Conservation (phyloP, 2,797 vertebrate genomes). For the Spinus olivaceus region DNA sequence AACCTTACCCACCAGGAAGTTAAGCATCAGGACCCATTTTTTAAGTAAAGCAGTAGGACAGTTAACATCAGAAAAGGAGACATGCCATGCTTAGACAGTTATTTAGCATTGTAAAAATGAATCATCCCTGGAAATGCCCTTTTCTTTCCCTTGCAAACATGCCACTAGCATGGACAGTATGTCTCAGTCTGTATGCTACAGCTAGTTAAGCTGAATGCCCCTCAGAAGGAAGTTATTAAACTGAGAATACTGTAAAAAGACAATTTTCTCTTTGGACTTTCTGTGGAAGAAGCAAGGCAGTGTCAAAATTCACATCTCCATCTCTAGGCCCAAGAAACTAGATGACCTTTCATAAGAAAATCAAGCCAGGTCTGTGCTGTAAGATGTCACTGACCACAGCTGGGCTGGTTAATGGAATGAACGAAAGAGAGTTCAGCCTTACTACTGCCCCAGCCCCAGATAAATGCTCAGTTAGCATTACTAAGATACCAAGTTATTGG, state of each 20-base stretch:
- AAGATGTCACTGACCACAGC: neutral
- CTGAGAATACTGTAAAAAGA: neutral
- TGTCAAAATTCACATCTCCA: neutral
- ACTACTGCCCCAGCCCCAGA: neutral
- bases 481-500: neutral
- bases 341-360: neutral
- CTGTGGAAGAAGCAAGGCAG: neutral
- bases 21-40: neutral
- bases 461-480: neutral
- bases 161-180: neutral
- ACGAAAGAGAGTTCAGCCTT: neutral
- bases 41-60: neutral
- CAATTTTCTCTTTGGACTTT: neutral
- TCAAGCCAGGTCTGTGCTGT: neutral
- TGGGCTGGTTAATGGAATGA: neutral
- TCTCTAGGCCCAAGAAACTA: neutral
- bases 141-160: neutral
- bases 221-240: neutral
- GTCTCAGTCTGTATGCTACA: fast-evolving
- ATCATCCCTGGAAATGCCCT: neutral
- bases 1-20: neutral
- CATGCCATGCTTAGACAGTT: neutral
- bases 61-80: neutral
- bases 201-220: neutral
- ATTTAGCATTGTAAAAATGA: neutral